Base-by-base conservation (phyloP, 1,140 invertebrate species). In the Tribolium castaneum region DNA sequence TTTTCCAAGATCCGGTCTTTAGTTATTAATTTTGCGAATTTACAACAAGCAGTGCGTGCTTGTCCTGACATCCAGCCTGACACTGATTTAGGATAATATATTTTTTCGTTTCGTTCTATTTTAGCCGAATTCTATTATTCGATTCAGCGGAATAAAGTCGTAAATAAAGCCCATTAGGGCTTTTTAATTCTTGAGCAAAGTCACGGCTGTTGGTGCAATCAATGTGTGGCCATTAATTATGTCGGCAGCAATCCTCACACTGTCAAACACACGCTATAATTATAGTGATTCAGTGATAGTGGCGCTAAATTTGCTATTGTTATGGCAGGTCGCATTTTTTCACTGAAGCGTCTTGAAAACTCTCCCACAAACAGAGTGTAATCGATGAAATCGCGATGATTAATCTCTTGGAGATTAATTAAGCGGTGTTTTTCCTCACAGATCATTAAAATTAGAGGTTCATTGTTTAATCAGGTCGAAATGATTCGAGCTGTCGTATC, bases 401-500 rank as follows among this genome's bases (percentile, higher is more conserved):
- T 30, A 30, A 30, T 30, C 25, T 30, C 25, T 30, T 30, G 6
- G 25, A 30, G 25, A 30, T 30, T 30, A 30, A 30, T 30, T 30
- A 30, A 30, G 25, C 25, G 25, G 25, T 30, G 25, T 30, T 30
- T 45, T n/a, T 45, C 39, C 39, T 45, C n/a, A n/a, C 39, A 45
- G n/a, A 59, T 59, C 52, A 25, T 59, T 59, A 25, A 59, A 59
- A 59, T 59, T 59, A 13, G 30, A 9, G 30, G 25, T 66, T 66
- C 59, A 16, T 39, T 12, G 59, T 66, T 66, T 34, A 39, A 66
- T 34, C 59, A 39, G 59, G 59, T 66, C 30, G 59, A 66, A 66
- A 59, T 66, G 59, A 66, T 66, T 66, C 30, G 25, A 66, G 30
- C 59, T 66, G 59, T 66, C 59, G 59, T 66, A 66, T 66, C 59